A percentile compares a stretch with the other conserved stretches of the same genome.
phyloP scores from a whole-genome alignment of 2,888 invertebrate species.

The Aphodius sticticus region DNA sequence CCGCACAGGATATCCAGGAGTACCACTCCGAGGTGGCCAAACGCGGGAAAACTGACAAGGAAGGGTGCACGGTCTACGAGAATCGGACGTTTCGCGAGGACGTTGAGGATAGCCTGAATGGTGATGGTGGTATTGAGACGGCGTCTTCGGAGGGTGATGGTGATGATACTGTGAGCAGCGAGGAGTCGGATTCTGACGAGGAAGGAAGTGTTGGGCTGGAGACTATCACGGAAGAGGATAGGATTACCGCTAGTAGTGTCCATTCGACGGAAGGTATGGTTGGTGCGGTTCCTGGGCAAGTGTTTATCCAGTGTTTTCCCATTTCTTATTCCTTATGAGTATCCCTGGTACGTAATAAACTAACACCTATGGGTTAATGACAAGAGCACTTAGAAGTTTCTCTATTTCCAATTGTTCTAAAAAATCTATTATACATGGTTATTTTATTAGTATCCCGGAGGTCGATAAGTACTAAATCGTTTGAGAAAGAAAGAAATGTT shows the following conservation, averaged over 20 bases:
- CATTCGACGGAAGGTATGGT: slow-evolving; percentile 40
- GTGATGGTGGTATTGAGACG: slow-evolving; percentile 38
- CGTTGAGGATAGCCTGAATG: background rate
- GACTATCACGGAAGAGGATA: slow-evolving; percentile 59
- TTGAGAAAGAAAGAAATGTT: too few relatives aligned
- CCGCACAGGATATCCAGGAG: slow-evolving; percentile 56
- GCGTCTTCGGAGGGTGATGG: slow-evolving; percentile 41
- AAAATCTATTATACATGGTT: too few relatives aligned
- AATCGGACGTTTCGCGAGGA: slow-evolving; percentile 12
- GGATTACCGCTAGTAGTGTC: slow-evolving; percentile 51
- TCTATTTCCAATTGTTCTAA: too few relatives aligned
- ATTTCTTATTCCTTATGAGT: background rate
- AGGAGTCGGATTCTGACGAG: slow-evolving; percentile 49
- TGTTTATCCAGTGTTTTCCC: background rate
- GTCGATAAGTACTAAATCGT: too few relatives aligned
- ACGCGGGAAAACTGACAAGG: slow-evolving; percentile 46
- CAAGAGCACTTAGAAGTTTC: too few relatives aligned
- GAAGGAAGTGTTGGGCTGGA: slow-evolving; percentile 55
- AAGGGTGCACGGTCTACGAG: slow-evolving; percentile 22
- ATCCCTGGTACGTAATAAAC: too few relatives aligned
- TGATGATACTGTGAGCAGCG: slow-evolving; percentile 42
- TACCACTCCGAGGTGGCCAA: slow-evolving; percentile 42
- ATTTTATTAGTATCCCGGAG: too few relatives aligned
- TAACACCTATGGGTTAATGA: too few relatives aligned
- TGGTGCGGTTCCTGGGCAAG: background rate